phyloP scores from a whole-genome alignment of 2,888 invertebrate genomes.

The Boloria selene region DNA sequence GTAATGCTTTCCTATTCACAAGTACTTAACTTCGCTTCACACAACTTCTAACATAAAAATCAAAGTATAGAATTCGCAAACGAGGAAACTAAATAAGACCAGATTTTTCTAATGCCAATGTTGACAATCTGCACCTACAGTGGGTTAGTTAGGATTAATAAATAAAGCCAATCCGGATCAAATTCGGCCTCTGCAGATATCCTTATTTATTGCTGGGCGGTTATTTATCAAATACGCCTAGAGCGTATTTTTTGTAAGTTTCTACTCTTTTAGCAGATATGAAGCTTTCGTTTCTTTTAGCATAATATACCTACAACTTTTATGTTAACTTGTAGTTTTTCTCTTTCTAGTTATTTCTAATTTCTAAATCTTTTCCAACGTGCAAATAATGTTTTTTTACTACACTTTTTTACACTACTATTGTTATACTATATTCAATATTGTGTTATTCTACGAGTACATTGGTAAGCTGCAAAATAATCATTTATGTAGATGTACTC shows the following conservation, averaged over 20 bases:
- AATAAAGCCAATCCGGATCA: slow-evolving; percentile 38
- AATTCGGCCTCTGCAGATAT: slow-evolving; percentile 39
- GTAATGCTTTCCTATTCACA: slow-evolving; percentile 11
- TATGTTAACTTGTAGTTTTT: slow-evolving; percentile 44
- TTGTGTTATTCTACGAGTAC: no score
- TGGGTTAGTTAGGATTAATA: slow-evolving; percentile 56
- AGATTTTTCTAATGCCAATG: slow-evolving; percentile 5
- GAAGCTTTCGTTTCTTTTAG: slow-evolving; percentile 57
- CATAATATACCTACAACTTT: slow-evolving; percentile 58
- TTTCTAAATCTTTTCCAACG: slow-evolving; percentile 40
- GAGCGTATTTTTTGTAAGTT: slow-evolving; percentile 55
- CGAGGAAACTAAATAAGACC: slow-evolving; percentile 25
- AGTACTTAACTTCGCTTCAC: slow-evolving; percentile 9
- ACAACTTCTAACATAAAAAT: slow-evolving; percentile 13
- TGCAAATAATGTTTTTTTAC: no score
- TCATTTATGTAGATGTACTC: no score
- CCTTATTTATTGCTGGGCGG: slow-evolving; percentile 65
- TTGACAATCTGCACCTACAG: slow-evolving; percentile 38
- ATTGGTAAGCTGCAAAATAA: no score
- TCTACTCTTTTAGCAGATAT: slow-evolving; percentile 68
- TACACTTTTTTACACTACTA: no score
- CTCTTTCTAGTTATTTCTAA: slow-evolving; percentile 47
- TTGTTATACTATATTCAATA: no score
- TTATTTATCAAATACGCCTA: slow-evolving; percentile 69
- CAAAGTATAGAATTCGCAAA: slow-evolving; percentile 10